phyloP scores from a whole-genome alignment of 37 sponge, comb jelly and placozoan genomes.

The Chondrilla cf. caribensis region DNA sequence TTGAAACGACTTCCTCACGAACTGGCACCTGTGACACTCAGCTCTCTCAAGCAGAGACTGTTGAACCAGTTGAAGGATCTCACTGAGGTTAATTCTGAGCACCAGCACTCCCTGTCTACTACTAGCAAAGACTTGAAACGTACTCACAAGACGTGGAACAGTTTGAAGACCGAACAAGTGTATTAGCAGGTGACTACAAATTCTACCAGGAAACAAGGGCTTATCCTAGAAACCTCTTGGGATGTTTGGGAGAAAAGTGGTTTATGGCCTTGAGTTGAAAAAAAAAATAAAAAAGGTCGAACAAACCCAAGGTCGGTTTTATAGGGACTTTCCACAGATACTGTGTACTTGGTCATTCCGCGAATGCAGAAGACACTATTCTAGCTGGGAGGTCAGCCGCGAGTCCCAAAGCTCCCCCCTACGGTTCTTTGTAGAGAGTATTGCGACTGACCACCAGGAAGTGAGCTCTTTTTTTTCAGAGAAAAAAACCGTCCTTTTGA shows the following conservation, averaged over 20 bases:
- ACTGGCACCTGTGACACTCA: conserved; percentile 60
- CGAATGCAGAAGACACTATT: too few species aligned
- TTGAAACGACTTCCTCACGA: conserved; percentile 2
- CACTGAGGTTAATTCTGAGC: conserved; percentile 25
- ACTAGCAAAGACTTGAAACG: conserved; percentile 30
- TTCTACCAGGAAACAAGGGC: conserved; percentile 80
- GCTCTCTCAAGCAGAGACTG: conserved; percentile 49
- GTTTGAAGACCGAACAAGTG: conserved; percentile 18
- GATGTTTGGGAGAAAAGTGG: conserved; percentile 14
- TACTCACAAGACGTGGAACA: conserved; percentile 13
- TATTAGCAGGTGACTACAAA: conserved; percentile 29
- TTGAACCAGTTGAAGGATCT: conserved; percentile 32
- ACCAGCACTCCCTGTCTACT: conserved; percentile 22
- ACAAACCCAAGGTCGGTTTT: too few species aligned
- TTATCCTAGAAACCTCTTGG: conserved; percentile 49
- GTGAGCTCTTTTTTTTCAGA: too few species aligned
- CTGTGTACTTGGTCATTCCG: too few species aligned
- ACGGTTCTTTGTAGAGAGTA: too few species aligned
- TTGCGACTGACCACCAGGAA: too few species aligned
- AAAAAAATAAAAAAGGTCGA: too few species aligned
- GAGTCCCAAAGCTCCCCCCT: too few species aligned
- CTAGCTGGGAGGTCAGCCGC: too few species aligned
- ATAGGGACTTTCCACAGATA: too few species aligned
- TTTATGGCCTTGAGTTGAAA: not conserved
- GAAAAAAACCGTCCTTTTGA: too few species aligned